Evolutionary conservation across 2,888 invertebrate species (phyloP), one percentile per base, ranked within the genome.

Genomic region (Caenorhabditis macrosperma): DNA sequence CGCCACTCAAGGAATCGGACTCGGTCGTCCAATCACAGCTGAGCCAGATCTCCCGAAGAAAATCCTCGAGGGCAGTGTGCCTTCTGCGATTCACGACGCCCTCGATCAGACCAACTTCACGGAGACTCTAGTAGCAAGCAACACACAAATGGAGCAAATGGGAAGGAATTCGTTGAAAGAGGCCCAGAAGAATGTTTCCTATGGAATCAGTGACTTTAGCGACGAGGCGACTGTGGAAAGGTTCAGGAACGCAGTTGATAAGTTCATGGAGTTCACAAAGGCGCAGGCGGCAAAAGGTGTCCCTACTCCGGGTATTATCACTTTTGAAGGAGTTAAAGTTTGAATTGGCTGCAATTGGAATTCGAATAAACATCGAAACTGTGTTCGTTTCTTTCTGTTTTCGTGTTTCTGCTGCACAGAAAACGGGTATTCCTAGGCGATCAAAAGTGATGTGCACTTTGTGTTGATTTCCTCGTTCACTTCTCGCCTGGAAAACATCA

Each of bases 11-110:
- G 85, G 84, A 17, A 77, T 85, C 46, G 81, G 82, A 24, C 38
- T 85, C 3, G 82, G 72, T 5, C 41, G 85, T 9, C 84, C 85
- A 24, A 79, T 75, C n/a, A 78, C 84, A 6, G 84, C 85, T 20
- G 85, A 85, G 57, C 85, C 83, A 10, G 84, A 85, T 66, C 59
- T 85, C 4, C 83, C 83, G 1, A 71, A 76, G 41, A 85, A 85
- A 33, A 81, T 85, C 12, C 60, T 85, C 1, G 5, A 20, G 1
- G 77, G 72, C 7, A 1, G n/a, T 7, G 81, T 77, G 12, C 52
- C 52, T 6, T 55, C 78, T 10, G 69, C 82, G 1, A 33, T 74
- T 10, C 63, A 61, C 41, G 72, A 80, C 44, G 75, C 60, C 10
- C 50, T 83, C 24, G 79, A 86, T 52, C 75, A 85, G 33, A 74